Evolutionary conservation across 2,888 invertebrate species (phyloP), one percentile per base, ranked within the genome.

Genomic region (Salpingus planirostris): DNA sequence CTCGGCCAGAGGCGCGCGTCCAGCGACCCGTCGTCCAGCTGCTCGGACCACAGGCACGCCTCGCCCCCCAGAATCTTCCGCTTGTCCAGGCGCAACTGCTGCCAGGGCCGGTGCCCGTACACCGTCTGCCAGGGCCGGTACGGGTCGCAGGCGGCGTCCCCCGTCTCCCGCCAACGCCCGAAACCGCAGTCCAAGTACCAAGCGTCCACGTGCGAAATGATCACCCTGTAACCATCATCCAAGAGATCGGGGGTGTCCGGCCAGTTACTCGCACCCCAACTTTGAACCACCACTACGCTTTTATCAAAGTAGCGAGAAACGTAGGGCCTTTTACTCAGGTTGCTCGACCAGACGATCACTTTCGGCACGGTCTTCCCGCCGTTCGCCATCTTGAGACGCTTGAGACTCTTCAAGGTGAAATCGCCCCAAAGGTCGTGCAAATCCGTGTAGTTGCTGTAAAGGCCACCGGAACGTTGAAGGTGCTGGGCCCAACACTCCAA

Each of bases 161-260:
- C 84, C 14, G 77, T 78, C 54, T 85, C 81, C 13, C 87, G 71
- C 89, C 89, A 89, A 42, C 79, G 79, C 1, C 86, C 87, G 59
- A 84, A 87, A 1, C 89, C 89, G 57, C 88, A 89, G 60, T 89
- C 88, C 44, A 89, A 69, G 64, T 88, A 89, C 85, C 86, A 86
- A 3, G 86, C 85, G 59, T 89, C 88, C 31, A 87, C 87, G 63
- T 89, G 88, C 10, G 87, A 87, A 34, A 88, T 64, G 33, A 90
- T 78, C 29, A 86, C 69, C 33, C 79, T 74, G 63, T 78, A 88
- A 2, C 87, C 88, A 33, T 80, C 80, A 44, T 81, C 76, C 13
- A 88, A 64, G 3, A 88, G 70, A 38, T 83, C 83, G 3, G 77
- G 73, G 10, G 87, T 85, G 55, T 85, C 84, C 2, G 80, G 74